Conservation (phyloP, 2,888 invertebrate species). For the Sesia apiformis region DNA sequence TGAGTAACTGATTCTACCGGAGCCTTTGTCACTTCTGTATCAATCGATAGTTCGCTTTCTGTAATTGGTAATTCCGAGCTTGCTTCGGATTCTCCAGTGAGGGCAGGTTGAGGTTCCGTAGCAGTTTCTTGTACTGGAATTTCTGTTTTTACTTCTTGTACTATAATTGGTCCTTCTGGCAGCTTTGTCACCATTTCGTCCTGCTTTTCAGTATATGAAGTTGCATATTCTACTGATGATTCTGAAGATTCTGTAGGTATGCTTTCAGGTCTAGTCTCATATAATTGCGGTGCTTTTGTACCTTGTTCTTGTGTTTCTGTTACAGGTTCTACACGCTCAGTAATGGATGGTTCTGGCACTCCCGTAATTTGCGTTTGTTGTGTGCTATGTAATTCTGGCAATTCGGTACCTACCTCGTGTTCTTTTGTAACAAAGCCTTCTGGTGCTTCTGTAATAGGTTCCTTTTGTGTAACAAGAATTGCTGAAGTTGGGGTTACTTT, state of each 20-base stretch:
- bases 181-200: constrained; percentile 5
- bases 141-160: constrained; percentile 2
- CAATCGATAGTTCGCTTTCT: constrained; percentile 1
- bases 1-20: not conserved
- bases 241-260: constrained; percentile 6
- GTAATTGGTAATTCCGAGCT: constrained; percentile 3
- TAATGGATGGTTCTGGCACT: not conserved
- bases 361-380: constrained; percentile 2
- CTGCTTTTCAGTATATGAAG: constrained; percentile 6
- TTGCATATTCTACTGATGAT: not conserved
- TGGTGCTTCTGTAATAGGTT: constrained; percentile 7
- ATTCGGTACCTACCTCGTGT: constrained; percentile 3
- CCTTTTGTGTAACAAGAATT: constrained; percentile 8
- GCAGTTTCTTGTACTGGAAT: constrained; percentile 2
- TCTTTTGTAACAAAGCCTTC: constrained; percentile 3
- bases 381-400: constrained; percentile 5
- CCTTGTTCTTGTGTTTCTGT: constrained; percentile 6
- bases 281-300: constrained; percentile 1
- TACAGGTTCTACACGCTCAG: not conserved
- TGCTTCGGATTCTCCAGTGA: constrained; percentile 1
- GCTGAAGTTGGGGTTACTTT: constrained; percentile 4
- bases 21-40: constrained; percentile 1
- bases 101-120: constrained; percentile 1
- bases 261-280: constrained; percentile 11
- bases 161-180: constrained; percentile 4